Evolutionary conservation across 2,113 vertebrate species (phyloP).

Genomic region (Xiphias gladius): DNA sequence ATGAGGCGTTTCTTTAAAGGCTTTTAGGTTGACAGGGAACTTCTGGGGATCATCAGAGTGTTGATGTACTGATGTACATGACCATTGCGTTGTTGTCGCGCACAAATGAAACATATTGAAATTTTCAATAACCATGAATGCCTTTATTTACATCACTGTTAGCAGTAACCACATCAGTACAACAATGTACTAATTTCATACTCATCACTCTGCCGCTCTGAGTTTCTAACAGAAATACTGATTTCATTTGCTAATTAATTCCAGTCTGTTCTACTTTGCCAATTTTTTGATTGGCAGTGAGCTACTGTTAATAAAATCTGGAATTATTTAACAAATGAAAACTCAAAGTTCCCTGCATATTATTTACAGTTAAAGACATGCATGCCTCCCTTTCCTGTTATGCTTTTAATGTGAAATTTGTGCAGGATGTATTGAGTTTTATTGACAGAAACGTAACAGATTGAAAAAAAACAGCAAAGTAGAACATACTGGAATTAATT

Average conservation of each 20-base stretch:
- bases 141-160: background rate
- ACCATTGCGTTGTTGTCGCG: background rate
- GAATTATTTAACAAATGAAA: too few species aligned
- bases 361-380: too few species aligned
- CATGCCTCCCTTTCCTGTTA: background rate
- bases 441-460: too few species aligned
- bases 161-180: background rate
- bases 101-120: background rate
- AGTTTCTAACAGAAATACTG: too few species aligned
- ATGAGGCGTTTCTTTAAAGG: background rate
- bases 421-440: background rate
- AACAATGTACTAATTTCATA: background rate
- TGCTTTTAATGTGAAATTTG: conserved; percentile 4
- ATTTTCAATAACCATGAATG: background rate
- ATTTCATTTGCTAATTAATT: too few species aligned
- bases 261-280: too few species aligned
- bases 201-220: too few species aligned
- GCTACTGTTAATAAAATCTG: too few species aligned
- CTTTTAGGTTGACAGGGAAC: background rate
- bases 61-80: background rate
- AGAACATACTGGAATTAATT: too few species aligned
- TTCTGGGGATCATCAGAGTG: background rate
- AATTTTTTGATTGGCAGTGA: too few species aligned
- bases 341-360: too few species aligned
- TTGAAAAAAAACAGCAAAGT: too few species aligned